These are phyloP conservation scores for Musca domestica DNA, from an alignment of 1,140 invertebrate genomes.

Conservation along the genomic window DNA sequence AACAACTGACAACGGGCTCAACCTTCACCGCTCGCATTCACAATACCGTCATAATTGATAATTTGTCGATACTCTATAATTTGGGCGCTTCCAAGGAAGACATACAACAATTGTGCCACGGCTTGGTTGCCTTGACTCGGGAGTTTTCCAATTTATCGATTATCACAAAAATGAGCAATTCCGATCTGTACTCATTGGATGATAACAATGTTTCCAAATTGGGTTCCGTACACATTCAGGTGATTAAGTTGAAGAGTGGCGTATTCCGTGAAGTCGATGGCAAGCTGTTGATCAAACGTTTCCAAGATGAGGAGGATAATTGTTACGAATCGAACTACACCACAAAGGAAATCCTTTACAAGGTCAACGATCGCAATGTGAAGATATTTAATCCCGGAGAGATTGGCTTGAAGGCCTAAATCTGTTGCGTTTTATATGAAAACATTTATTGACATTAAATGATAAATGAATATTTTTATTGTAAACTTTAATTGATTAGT, in stretches of 20 bases:
- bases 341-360: conserved; percentile 61
- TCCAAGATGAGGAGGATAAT: conserved; percentile 22
- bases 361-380: conserved; percentile 69
- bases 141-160: conserved; percentile 54
- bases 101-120: conserved; percentile 49
- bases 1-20: conserved; percentile 30
- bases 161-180: conserved; percentile 57
- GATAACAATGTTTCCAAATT: conserved; percentile 62
- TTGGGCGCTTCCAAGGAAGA: conserved; percentile 54
- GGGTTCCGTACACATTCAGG: conserved; percentile 62
- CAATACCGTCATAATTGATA: conserved; percentile 67
- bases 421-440: too few species aligned
- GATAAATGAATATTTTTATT: too few species aligned
- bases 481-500: too few species aligned
- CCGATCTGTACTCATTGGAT: conserved; percentile 58
- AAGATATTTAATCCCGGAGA: conserved; percentile 67
- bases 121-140: conserved; percentile 50
- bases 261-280: conserved; percentile 68
- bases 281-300: conserved; percentile 59
- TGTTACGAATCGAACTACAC: conserved; percentile 46
- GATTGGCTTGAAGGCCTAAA: conserved; percentile 38
- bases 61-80: conserved; percentile 67
- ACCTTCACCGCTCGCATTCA: conserved; percentile 40
- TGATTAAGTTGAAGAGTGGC: conserved; percentile 66
- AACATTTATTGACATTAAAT: too few species aligned